These are phyloP conservation scores for Tetrao urogallus DNA, from an alignment of 2,113 vertebrate genomes.

Conservation along the genomic window DNA sequence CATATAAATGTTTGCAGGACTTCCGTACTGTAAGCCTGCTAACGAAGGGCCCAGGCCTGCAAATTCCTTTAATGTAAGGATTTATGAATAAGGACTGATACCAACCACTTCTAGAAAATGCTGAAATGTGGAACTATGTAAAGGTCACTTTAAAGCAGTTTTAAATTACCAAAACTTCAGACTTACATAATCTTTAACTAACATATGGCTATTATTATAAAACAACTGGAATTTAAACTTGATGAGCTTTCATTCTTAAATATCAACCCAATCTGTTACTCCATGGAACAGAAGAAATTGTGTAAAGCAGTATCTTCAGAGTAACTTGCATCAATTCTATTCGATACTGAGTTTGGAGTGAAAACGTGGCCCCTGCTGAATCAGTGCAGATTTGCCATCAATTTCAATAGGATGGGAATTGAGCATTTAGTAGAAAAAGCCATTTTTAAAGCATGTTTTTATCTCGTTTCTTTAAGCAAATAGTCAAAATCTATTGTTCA, in stretches of 20 bases:
- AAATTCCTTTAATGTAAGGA: neutral
- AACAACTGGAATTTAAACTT: slow-evolving; percentile 56
- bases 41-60: neutral
- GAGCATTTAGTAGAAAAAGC: neutral
- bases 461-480: neutral
- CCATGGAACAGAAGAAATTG: slow-evolving; percentile 34
- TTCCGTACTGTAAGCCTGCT: neutral
- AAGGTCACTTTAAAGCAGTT: slow-evolving; percentile 65
- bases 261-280: slow-evolving; percentile 51
- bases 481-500: neutral
- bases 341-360: neutral
- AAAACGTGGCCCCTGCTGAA: neutral
- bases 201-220: slow-evolving; percentile 62
- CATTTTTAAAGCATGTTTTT: neutral
- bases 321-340: slow-evolving; percentile 15
- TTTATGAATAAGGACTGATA: neutral
- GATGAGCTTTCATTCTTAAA: slow-evolving; percentile 65
- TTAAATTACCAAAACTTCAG: slow-evolving; percentile 67
- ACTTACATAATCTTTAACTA: slow-evolving; percentile 39
- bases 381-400: neutral
- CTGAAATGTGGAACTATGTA: slow-evolving; percentile 66
- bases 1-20: neutral
- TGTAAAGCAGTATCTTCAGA: slow-evolving; percentile 52
- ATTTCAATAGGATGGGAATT: neutral
- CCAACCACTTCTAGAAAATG: slow-evolving; percentile 43